phyloP scores from a whole-genome alignment of 2,888 invertebrate species.

The Stenotaenia linearis region DNA sequence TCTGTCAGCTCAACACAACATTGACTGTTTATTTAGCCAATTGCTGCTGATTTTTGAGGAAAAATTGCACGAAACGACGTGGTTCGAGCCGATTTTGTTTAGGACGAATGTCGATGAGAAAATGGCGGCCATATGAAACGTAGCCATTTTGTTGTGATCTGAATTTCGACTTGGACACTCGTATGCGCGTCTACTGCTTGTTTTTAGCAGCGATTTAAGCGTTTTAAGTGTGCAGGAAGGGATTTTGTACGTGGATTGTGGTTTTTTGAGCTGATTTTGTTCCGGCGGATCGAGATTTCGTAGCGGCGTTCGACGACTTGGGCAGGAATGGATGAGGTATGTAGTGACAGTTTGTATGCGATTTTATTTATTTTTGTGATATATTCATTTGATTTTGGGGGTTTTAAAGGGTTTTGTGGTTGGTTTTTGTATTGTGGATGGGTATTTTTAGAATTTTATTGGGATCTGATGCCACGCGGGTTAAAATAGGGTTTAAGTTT shows the following conservation, averaged over 20 bases:
- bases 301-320: not conserved
- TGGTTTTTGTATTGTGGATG: no score
- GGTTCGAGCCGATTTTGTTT: not conserved
- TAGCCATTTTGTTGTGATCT: not conserved
- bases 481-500: no score
- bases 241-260: not conserved
- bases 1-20: not conserved
- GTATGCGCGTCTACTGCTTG: not conserved
- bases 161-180: not conserved
- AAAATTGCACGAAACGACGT: not conserved
- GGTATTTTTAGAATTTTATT: no score
- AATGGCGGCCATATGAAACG: not conserved
- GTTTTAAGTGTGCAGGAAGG: not conserved
- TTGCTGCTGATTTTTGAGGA: not conserved
- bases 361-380: not conserved
- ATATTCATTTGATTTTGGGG: not conserved
- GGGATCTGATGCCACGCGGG: no score
- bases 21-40: not conserved
- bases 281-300: not conserved
- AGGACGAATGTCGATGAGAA: not conserved
- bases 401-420: no score
- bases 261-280: not conserved
- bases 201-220: not conserved
- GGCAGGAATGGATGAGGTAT: not conserved
- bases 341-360: not conserved